Evolutionary conservation across 2,888 invertebrate species (phyloP).

Genomic region (Pheosia tremula): DNA sequence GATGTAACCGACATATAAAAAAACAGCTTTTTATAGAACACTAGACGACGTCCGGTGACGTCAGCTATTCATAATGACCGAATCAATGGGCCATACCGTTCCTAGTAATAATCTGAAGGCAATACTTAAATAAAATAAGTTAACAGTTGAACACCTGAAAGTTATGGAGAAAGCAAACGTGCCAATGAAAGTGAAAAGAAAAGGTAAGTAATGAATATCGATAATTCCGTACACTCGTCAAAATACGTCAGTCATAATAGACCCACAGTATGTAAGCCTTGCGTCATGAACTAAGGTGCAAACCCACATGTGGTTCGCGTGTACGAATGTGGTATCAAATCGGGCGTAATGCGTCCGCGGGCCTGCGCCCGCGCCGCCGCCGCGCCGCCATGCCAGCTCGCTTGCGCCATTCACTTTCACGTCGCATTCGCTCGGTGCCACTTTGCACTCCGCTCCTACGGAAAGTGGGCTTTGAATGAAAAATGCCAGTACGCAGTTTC

Average conservation of each 20-base stretch:
- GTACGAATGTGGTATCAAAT: constrained; percentile 67
- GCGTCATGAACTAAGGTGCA: constrained; percentile 49
- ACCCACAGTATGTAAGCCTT: constrained; percentile 38
- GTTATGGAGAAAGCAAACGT: constrained; percentile 8
- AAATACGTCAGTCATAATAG: constrained; percentile 32
- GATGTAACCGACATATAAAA: constrained; percentile 1
- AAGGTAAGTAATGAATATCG: constrained; percentile 10
- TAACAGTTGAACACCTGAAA: not conserved
- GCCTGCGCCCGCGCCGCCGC: constrained; percentile 46
- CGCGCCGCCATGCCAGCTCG: constrained; percentile 44
- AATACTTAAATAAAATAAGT: not conserved
- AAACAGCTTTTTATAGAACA: constrained; percentile 1
- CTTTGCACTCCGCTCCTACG: constrained; percentile 55
- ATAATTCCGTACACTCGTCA: constrained; percentile 41
- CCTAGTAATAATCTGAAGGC: not conserved
- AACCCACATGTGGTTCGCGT: constrained; percentile 59
- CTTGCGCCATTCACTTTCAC: constrained; percentile 82
- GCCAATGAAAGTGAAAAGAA: constrained; percentile 26
- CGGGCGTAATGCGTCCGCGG: constrained; percentile 67
- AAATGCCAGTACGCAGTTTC: constrained; percentile 74
- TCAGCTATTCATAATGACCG: not conserved
- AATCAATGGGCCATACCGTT: not conserved
- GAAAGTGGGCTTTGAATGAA: constrained; percentile 76
- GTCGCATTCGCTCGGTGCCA: constrained; percentile 50
- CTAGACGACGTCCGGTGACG: constrained; percentile 1